Evolutionary conservation across 2,113 vertebrate species (phyloP).

Genomic region (Rynchops niger): DNA sequence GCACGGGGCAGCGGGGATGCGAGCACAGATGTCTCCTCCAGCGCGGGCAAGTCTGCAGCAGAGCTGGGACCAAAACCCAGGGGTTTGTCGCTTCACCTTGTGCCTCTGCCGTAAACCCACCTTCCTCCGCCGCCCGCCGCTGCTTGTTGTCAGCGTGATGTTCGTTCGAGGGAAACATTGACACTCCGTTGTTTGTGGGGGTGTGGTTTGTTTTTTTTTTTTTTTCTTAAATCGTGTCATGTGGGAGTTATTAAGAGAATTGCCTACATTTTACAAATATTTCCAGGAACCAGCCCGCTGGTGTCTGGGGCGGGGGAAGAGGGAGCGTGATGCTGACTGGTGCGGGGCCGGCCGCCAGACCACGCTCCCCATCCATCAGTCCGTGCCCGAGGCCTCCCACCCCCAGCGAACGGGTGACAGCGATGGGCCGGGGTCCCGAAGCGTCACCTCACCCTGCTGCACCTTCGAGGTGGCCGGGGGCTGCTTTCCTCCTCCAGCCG

Average conservation of each 20-base stretch:
- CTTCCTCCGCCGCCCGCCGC: background rate
- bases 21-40: background rate
- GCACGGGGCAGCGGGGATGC: fast-evolving
- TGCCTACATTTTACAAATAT: constrained; percentile 26
- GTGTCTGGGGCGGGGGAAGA: background rate
- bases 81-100: background rate
- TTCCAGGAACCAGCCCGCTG: constrained; percentile 12
- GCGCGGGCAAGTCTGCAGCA: background rate
- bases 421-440: fast-evolving
- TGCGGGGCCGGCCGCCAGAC: background rate
- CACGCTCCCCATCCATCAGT: background rate
- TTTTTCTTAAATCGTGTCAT: background rate
- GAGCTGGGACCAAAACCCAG: background rate
- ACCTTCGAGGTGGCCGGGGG: fast-evolving
- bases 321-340: background rate
- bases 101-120: background rate
- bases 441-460: background rate
- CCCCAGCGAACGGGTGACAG: background rate
- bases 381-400: background rate
- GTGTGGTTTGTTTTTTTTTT: background rate
- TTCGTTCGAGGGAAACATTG: background rate
- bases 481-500: background rate
- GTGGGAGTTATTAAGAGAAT: constrained; percentile 38
- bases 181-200: background rate
- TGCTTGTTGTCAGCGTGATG: background rate